phyloP scores from a whole-genome alignment of 2,888 invertebrate species.

The Orchesella flavescens region DNA sequence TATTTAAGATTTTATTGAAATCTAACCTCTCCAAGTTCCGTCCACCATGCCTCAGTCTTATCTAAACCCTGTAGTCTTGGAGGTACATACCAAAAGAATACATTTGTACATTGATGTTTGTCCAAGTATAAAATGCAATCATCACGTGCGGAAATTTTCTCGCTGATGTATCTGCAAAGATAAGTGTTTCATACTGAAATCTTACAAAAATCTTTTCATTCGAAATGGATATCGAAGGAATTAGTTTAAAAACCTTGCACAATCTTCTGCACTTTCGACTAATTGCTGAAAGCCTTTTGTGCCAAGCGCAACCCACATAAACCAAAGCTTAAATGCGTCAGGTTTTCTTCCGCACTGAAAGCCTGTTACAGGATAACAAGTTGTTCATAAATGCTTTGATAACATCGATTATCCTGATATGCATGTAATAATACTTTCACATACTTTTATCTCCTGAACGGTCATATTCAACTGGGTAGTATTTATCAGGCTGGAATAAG shows the following conservation, averaged over 20 bases:
- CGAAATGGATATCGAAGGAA: background rate
- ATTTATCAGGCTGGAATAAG: slow-evolving; percentile 89
- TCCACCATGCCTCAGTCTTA: slow-evolving; percentile 77
- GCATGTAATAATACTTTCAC: background rate
- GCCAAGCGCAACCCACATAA: slow-evolving; percentile 91
- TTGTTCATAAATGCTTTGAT: background rate
- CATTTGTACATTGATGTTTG: slow-evolving; percentile 83
- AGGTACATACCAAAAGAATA: slow-evolving; percentile 90
- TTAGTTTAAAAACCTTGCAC: slow-evolving; percentile 75
- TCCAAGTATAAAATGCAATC: slow-evolving; percentile 81
- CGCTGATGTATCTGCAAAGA: slow-evolving; percentile 76
- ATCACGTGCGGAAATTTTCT: slow-evolving; percentile 76
- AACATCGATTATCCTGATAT: background rate
- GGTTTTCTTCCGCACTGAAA: slow-evolving; percentile 94
- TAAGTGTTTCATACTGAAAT: background rate
- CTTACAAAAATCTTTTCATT: no score
- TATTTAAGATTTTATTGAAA: background rate
- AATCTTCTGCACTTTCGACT: slow-evolving; percentile 81
- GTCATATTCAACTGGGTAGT: slow-evolving; percentile 86
- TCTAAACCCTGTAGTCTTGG: slow-evolving; percentile 76
- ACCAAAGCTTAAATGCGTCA: slow-evolving; percentile 93
- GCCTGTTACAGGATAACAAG: slow-evolving; percentile 73
- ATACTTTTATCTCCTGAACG: slow-evolving; percentile 85
- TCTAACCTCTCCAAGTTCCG: slow-evolving; percentile 75
- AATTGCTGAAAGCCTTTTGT: slow-evolving; percentile 78